A percentile compares a stretch with the other conserved stretches of the same genome.
Conservation (phyloP, 2,113 vertebrate species). For the Dryoscopus gambensis region DNA sequence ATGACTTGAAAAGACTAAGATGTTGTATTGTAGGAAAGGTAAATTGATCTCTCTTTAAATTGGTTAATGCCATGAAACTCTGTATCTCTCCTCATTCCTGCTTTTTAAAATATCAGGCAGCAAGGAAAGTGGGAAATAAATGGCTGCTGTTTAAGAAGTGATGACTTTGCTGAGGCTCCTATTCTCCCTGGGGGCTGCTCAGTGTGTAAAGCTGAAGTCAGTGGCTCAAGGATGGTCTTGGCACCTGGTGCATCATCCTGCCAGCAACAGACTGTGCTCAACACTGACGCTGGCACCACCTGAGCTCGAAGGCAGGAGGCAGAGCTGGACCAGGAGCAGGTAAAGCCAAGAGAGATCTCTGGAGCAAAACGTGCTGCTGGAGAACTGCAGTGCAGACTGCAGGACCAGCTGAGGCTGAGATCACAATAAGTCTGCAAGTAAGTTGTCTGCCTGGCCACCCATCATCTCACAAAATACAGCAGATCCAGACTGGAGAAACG, state of each 20-base stretch:
- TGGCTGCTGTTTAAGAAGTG: background rate
- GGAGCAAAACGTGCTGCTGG: background rate
- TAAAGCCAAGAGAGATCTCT: background rate
- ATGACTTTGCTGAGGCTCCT: background rate
- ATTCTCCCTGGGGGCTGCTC: background rate
- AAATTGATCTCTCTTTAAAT: conserved; percentile 1
- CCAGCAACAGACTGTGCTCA: fast-evolving
- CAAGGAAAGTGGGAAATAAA: conserved; percentile 19
- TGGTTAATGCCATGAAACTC: background rate
- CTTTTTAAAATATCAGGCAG: background rate
- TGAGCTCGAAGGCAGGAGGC: background rate
- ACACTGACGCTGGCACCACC: fast-evolving
- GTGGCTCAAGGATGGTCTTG: background rate
- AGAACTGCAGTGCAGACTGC: background rate
- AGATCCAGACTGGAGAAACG: background rate
- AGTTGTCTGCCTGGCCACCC: background rate
- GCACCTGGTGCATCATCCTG: fast-evolving
- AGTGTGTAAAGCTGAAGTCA: background rate
- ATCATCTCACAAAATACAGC: background rate
- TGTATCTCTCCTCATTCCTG: background rate
- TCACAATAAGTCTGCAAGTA: background rate
- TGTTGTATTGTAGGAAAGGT: background rate
- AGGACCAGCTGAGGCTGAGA: background rate
- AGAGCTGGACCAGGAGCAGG: background rate
- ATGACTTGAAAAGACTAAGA: background rate